Percentiles rank a stretch among this genome's conserved stretches.
Conservation (phyloP, 2,113 vertebrate species). For the Podilymbus podiceps region DNA sequence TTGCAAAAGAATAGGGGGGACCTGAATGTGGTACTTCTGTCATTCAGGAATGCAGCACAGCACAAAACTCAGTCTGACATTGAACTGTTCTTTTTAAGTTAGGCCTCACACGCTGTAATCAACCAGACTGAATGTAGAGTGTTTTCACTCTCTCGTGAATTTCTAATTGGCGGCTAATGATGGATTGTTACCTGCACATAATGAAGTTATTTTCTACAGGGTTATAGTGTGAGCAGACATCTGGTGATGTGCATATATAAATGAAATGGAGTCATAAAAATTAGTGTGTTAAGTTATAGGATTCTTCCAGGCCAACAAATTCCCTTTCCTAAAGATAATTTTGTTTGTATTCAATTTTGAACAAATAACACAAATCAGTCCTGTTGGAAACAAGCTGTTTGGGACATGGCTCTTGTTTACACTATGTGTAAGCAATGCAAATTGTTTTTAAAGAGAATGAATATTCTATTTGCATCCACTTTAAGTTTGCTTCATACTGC, state of each 20-base stretch:
- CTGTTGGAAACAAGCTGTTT: not conserved
- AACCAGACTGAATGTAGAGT: not conserved
- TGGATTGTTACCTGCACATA: not conserved
- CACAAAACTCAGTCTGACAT: not conserved
- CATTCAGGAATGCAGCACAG: not conserved
- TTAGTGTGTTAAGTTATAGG: not conserved
- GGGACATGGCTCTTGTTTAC: not conserved
- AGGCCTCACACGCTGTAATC: not conserved
- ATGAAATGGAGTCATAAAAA: constrained; percentile 9
- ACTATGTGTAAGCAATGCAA: not conserved
- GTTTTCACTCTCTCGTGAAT: constrained; percentile 16
- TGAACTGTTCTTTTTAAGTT: not conserved
- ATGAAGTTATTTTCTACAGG: constrained; percentile 18
- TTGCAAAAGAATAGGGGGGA: not conserved
- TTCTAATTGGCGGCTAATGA: constrained; percentile 50
- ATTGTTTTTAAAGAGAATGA: not conserved
- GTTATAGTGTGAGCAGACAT: not conserved
- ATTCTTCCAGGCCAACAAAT: not conserved
- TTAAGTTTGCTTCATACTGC: not conserved
- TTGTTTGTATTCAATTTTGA: constrained; percentile 47
- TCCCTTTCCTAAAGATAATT: not conserved
- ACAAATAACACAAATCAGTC: not conserved
- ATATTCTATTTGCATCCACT: not conserved
- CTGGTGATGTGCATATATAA: constrained; percentile 17
- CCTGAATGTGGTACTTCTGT: not conserved